Percentiles rank a stretch among this genome's conserved stretches.
phyloP scores from a whole-genome alignment of 1,140 invertebrate genomes.

The Periplaneta americana region DNA sequence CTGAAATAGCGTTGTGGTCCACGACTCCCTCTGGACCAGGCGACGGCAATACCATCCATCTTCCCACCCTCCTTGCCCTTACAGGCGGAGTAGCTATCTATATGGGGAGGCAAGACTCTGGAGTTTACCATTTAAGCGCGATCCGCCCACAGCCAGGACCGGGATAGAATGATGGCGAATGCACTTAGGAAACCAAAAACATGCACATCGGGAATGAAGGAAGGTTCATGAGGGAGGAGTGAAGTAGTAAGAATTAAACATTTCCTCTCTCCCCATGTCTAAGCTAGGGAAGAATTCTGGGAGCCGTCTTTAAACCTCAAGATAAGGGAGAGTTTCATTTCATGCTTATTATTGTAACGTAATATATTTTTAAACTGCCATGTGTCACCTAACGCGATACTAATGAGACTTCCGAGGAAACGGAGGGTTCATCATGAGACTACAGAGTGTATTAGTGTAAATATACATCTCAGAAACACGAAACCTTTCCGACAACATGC shows the following conservation, averaged over 20 bases:
- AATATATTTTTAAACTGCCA: no score
- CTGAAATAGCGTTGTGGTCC: no score
- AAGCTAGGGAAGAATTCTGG: not conserved
- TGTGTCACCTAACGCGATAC: not conserved
- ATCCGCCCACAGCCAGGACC: not conserved
- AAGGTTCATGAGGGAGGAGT: not conserved
- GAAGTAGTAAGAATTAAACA: not conserved
- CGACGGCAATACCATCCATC: not conserved
- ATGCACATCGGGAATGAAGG: not conserved
- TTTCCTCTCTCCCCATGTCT: not conserved
- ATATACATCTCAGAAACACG: no score
- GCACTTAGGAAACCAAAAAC: not conserved
- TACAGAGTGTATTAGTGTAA: no score
- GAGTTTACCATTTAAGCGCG: not conserved
- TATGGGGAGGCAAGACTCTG: not conserved
- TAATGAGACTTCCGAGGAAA: not conserved
- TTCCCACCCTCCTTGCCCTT: not conserved
- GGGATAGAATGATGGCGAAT: not conserved
- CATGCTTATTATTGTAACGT: not conserved
- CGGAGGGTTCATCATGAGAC: no score
- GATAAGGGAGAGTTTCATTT: not conserved
- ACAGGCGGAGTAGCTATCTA: not conserved
- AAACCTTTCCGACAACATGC: no score
- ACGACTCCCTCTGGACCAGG: not conserved
- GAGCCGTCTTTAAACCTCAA: not conserved